A percentile compares a stretch with the other conserved stretches of the same genome.
phyloP scores from a whole-genome alignment of 2,113 vertebrate species.

The Cinclus mexicanus region DNA sequence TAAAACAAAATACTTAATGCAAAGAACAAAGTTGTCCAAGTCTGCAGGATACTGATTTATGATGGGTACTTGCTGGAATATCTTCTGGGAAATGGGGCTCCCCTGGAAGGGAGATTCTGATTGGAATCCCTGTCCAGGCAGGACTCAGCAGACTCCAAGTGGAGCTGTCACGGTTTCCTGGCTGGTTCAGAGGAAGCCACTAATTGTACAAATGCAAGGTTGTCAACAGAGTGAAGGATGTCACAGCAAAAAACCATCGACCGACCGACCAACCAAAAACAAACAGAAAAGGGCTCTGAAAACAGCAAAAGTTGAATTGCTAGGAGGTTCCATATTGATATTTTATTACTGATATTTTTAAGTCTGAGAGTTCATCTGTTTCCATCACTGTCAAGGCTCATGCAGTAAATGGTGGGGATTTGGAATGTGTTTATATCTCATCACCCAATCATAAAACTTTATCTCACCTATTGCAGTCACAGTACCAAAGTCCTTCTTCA shows the following conservation, averaged over 20 bases:
- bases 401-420: background rate
- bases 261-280: accelerated
- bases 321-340: background rate
- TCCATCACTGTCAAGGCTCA: background rate
- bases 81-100: background rate
- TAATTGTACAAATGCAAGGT: background rate
- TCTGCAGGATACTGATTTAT: background rate
- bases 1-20: background rate
- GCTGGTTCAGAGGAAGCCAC: background rate
- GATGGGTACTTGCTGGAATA: background rate
- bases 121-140: background rate
- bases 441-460: background rate
- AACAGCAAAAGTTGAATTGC: background rate
- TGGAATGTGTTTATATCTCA: background rate
- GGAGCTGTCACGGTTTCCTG: background rate
- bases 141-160: background rate
- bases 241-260: background rate
- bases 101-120: background rate
- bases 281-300: background rate
- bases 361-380: background rate
- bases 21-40: background rate
- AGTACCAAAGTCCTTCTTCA: background rate
- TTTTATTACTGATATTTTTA: background rate
- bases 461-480: background rate
- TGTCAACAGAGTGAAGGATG: background rate